Evolutionary conservation across 2,113 vertebrate species (phyloP).

Genomic region (Sterrhoptilus dennistouni): DNA sequence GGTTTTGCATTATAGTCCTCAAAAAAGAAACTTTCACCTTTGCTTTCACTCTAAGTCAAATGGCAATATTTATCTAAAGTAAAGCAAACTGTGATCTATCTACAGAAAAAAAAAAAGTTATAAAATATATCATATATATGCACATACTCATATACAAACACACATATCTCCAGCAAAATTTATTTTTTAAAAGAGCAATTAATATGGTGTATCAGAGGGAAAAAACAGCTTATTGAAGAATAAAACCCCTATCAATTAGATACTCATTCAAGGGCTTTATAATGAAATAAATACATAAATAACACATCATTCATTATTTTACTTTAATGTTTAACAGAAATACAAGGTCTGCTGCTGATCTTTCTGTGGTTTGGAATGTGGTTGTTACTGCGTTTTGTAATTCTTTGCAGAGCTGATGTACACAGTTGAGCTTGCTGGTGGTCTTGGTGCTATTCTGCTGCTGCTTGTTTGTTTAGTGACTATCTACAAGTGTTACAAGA

Average conservation of each 20-base stretch:
- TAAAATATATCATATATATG: neutral
- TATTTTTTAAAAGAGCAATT: neutral
- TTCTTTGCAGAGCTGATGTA: conserved; percentile 93
- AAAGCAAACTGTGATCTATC: neutral
- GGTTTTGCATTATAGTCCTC: neutral
- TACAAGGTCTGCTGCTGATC: neutral
- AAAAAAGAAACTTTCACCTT: neutral
- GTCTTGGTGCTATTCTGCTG: conserved; percentile 94
- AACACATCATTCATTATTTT: neutral
- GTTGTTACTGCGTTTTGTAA: conserved; percentile 8
- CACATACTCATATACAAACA: neutral
- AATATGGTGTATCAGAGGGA: neutral
- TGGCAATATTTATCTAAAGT: neutral
- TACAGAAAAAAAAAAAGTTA: neutral
- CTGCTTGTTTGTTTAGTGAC: conserved; percentile 94
- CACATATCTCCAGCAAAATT: neutral
- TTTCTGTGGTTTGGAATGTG: neutral
- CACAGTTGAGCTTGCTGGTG: conserved; percentile 96
- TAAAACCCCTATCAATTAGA: rapidly evolving
- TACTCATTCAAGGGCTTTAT: neutral
- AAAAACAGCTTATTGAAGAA: neutral
- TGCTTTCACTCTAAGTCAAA: neutral
- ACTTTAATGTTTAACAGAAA: neutral
- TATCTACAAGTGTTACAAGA: conserved; percentile 97
- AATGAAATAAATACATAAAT: neutral